phyloP scores from a whole-genome alignment of 2,888 invertebrate species.

The Electrophaes corylata region DNA sequence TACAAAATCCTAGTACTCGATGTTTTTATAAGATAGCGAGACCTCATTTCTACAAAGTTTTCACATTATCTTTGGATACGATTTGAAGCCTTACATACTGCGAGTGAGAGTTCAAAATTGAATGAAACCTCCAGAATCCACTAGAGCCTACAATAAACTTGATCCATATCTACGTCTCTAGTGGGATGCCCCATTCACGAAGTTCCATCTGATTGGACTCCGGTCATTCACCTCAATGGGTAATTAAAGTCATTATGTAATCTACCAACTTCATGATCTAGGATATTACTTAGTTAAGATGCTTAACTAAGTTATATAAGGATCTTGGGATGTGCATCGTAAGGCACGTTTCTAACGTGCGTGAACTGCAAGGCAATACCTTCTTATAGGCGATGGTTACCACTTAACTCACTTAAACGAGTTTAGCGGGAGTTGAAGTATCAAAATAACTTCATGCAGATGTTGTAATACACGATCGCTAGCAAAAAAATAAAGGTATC shows the following conservation, averaged over 20 bases:
- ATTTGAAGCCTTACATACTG: slow-evolving; percentile 2
- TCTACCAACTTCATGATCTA: neutral
- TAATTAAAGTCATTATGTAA: slow-evolving; percentile 56
- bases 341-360: too few relatives aligned
- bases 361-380: too few relatives aligned
- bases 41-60: slow-evolving; percentile 31
- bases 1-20: slow-evolving; percentile 24
- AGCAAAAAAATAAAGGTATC: neutral
- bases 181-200: slow-evolving; percentile 73
- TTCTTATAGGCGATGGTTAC: too few relatives aligned
- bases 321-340: too few relatives aligned
- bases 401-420: too few relatives aligned
- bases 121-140: slow-evolving; percentile 35
- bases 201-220: slow-evolving; percentile 54
- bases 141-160: slow-evolving; percentile 41
- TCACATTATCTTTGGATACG: slow-evolving; percentile 29
- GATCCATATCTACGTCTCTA: slow-evolving; percentile 50
- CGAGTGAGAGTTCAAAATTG: slow-evolving; percentile 22
- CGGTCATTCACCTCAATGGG: slow-evolving; percentile 66
- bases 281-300: too few relatives aligned
- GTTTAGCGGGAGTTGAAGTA: too few relatives aligned
- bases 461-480: too few relatives aligned
- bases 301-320: too few relatives aligned
- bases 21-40: slow-evolving; percentile 3
- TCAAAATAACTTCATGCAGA: too few relatives aligned